phyloP scores from a whole-genome alignment of 2,888 invertebrate species.

The Drosophila meridionalis region DNA sequence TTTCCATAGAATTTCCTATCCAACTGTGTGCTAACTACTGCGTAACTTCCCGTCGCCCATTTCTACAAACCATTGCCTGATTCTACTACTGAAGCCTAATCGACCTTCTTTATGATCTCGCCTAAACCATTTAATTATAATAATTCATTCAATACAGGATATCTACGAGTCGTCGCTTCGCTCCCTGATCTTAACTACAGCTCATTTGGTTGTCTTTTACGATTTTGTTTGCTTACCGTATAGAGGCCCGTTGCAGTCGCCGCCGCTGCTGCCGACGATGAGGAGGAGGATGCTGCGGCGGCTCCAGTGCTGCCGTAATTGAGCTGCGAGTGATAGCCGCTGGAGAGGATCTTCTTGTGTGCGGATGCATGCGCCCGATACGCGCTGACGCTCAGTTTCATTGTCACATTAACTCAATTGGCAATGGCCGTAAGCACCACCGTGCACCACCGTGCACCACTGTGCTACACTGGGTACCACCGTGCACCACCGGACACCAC shows the following conservation, averaged over 20 bases:
- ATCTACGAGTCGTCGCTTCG: background rate
- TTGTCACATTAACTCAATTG: slow-evolving; percentile 83
- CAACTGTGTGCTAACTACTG: background rate
- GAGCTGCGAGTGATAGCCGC: slow-evolving; percentile 90
- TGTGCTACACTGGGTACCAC: slow-evolving; percentile 19
- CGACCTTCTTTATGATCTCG: background rate
- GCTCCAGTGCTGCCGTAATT: slow-evolving; percentile 91
- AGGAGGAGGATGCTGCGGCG: slow-evolving; percentile 87
- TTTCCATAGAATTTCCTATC: too few relatives aligned
- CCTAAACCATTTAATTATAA: background rate
- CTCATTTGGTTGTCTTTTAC: slow-evolving; percentile 20
- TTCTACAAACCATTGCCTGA: background rate
- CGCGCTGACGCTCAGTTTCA: slow-evolving; percentile 95
- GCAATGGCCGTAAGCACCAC: slow-evolving; percentile 17
- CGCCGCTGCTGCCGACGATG: slow-evolving; percentile 74
- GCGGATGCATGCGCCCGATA: slow-evolving; percentile 95
- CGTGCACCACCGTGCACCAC: slow-evolving; percentile 23
- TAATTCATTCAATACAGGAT: background rate
- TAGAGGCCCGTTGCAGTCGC: slow-evolving; percentile 85
- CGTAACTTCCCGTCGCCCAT: background rate
- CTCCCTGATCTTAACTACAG: background rate
- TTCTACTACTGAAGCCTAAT: background rate
- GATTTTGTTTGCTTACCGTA: slow-evolving; percentile 85
- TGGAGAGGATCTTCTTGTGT: slow-evolving; percentile 93
- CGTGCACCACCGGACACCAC: background rate